Base-by-base conservation (phyloP, 2,797 vertebrate species). In the Corythornis leucogaster region DNA sequence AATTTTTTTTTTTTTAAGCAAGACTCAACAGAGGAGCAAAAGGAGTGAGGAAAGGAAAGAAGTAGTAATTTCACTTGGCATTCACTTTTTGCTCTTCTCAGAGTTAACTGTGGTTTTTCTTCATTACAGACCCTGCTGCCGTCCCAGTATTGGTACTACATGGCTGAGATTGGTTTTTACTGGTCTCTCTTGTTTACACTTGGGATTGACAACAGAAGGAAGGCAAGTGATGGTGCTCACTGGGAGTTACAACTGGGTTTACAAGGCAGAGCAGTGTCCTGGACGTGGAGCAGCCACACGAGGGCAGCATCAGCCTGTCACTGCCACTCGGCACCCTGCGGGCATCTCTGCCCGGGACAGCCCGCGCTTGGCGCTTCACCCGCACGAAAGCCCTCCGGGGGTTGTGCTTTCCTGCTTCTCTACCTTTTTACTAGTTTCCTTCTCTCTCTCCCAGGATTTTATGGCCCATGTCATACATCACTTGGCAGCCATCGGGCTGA, bases 81-180 rank as follows among this genome's bases (percentile, higher is more conserved):
- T 53, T 71, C 26, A 5, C 12, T 54, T 80, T 54, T 45, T 54
- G 51, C 48, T 66, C 0, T 66, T 90, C 59, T 77, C 11, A 11
- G 51, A 24, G 79, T 62, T 94, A 73, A 50, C 69, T 53, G 63
- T 43, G 10, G 8, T 3, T 58, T 91, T 92, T 82, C 54, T 54
- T 85, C 58, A 25, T 69, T 43, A 22, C 96, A 99, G 99, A 97
- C 98, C 22, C 66, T 99, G 97, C 97, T 99, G 93, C 96, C 97
- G 1, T 99, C 99, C 21, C 99, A 99, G 74, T 99, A 99, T 91
- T 99, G 99, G 99, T 99, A 99, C 96, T 99, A 99, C 93, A 97
- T 99, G 86, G 55, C 98, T 80, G 99, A 99, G 96, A 98, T 99
- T 93, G 98, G 98, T 57, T 99, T 99, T 94, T 99, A 99, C 75